Percentiles rank a stretch among this genome's conserved stretches.
phyloP scores from a whole-genome alignment of 2,797 vertebrate genomes.

The Natrix natrix region DNA sequence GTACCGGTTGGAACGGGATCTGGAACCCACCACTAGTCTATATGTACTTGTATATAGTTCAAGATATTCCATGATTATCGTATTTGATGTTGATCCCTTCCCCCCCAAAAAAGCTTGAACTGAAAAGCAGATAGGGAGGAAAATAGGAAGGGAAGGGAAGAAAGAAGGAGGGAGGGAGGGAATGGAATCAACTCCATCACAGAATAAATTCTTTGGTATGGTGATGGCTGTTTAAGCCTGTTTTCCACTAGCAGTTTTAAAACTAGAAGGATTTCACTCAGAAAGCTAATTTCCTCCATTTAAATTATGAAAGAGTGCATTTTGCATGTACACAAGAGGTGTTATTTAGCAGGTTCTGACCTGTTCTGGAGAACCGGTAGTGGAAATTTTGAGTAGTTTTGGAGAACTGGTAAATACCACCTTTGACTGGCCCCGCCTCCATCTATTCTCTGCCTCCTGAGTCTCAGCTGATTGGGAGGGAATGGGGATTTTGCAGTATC shows the following conservation, averaged over 20 bases:
- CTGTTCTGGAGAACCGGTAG: no score
- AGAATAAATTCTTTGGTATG: not conserved
- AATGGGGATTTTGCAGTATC: no score
- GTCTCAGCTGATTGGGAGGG: no score
- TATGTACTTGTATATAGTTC: not conserved
- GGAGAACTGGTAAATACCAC: no score
- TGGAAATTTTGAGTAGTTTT: no score
- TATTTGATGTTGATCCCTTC: not conserved
- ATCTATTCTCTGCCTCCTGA: no score
- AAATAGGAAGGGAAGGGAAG: not conserved
- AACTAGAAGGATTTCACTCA: not conserved
- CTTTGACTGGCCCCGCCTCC: no score
- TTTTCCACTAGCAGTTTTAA: not conserved
- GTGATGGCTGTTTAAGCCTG: not conserved
- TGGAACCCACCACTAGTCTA: not conserved
- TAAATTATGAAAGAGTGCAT: not conserved
- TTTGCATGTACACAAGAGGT: not conserved
- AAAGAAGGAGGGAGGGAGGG: not conserved
- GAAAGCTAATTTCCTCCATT: conserved; percentile 5
- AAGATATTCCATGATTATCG: not conserved
- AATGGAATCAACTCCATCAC: not conserved
- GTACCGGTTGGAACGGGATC: no score
- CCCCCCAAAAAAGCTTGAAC: not conserved
- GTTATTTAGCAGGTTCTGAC: no score
- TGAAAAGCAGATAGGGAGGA: no score